Conservation (phyloP, 2,888 invertebrate genomes). For the Poecilus cupreus region DNA sequence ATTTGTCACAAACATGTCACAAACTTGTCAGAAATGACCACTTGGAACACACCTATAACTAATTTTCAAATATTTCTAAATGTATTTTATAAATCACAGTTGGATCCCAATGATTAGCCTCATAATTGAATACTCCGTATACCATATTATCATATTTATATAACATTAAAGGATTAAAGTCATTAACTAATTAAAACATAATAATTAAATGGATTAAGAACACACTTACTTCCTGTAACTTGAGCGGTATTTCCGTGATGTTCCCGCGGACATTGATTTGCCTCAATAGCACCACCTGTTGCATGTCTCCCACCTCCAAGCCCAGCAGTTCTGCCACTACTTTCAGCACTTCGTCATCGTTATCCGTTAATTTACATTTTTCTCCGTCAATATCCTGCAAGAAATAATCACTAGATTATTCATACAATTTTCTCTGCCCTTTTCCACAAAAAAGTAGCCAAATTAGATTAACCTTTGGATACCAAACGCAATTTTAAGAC, state of each 20-base stretch:
- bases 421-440: not conserved
- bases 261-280: constrained; percentile 95
- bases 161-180: not conserved
- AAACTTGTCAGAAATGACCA: too few species aligned
- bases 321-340: constrained; percentile 86
- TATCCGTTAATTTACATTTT: constrained; percentile 83
- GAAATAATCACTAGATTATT: not conserved
- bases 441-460: constrained; percentile 21
- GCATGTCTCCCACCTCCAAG: constrained; percentile 83
- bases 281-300: constrained; percentile 82
- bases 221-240: constrained; percentile 84
- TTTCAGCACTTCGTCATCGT: constrained; percentile 82
- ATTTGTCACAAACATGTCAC: too few species aligned
- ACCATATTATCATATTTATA: too few species aligned
- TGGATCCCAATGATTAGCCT: too few species aligned
- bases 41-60: too few species aligned
- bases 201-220: not conserved
- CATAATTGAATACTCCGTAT: too few species aligned
- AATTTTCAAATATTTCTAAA: too few species aligned
- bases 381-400: constrained; percentile 89
- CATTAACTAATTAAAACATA: not conserved
- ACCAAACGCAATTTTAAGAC: too few species aligned
- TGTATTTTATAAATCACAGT: too few species aligned
- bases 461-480: too few species aligned
- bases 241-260: constrained; percentile 93